phyloP scores from a whole-genome alignment of 1,140 invertebrate species.

The Armadillidium nasatum region DNA sequence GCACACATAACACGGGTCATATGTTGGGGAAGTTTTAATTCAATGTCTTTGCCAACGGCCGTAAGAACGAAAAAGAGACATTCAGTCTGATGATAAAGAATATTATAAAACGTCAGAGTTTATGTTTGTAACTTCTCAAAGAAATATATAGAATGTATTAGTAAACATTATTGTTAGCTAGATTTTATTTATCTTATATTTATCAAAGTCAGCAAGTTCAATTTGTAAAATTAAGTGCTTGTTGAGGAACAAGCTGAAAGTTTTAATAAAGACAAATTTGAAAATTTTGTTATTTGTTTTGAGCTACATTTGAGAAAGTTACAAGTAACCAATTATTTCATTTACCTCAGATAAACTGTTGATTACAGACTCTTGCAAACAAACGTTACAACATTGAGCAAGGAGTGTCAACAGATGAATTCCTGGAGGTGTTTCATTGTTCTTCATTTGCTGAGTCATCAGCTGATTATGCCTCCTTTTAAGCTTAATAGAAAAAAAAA shows the following conservation, averaged over 20 bases:
- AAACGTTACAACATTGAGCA: conserved; percentile 77
- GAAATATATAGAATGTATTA: not conserved
- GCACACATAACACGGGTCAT: conserved; percentile 68
- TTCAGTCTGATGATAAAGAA: conserved; percentile 71
- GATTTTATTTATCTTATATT: not conserved
- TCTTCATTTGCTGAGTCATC: conserved; percentile 37
- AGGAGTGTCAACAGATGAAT: conserved; percentile 70
- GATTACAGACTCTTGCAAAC: conserved; percentile 66
- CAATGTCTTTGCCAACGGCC: conserved; percentile 76
- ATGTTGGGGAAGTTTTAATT: conserved; percentile 69
- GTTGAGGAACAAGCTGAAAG: not conserved
- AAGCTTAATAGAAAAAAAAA: not conserved
- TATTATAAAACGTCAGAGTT: not conserved
- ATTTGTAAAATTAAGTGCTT: no score
- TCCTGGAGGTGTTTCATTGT: conserved; percentile 60
- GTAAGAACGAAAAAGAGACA: conserved; percentile 80
- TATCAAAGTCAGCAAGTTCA: conserved; percentile 1
- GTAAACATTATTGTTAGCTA: not conserved
- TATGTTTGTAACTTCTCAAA: not conserved
- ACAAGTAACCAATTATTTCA: conserved; percentile 28
- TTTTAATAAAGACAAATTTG: not conserved
- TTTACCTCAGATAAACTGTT: conserved; percentile 69
- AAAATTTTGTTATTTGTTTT: not conserved
- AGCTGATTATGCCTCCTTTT: conserved; percentile 49
- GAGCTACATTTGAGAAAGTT: not conserved